A percentile compares a stretch with the other conserved stretches of the same genome.
These are phyloP conservation scores for Lysiphlebus fabarum DNA, from an alignment of 1,140 invertebrate genomes.

Conservation along the genomic window DNA sequence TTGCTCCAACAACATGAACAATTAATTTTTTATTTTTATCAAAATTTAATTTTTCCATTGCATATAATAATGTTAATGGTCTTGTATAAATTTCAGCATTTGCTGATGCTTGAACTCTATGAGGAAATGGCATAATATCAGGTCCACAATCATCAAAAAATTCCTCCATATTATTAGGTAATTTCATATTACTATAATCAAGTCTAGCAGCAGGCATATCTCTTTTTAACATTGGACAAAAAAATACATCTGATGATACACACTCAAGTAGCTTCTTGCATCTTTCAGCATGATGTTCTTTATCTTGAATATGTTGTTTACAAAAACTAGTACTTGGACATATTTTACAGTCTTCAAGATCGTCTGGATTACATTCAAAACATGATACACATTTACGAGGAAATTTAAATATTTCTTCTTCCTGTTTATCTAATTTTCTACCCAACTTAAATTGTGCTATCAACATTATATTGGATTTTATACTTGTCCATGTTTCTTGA, in stretches of 20 bases:
- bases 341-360: slow-evolving; percentile 32
- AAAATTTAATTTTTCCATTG: slow-evolving; percentile 33
- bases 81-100: slow-evolving; percentile 39
- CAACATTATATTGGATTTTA: slow-evolving; percentile 40
- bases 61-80: slow-evolving; percentile 40
- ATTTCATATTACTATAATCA: slow-evolving; percentile 24
- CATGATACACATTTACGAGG: slow-evolving; percentile 36
- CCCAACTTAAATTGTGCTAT: slow-evolving; percentile 29
- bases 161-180: slow-evolving; percentile 33
- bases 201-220: slow-evolving; percentile 30
- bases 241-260: slow-evolving; percentile 7
- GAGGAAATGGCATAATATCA: slow-evolving; percentile 1
- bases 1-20: slow-evolving; percentile 42
- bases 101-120: slow-evolving; percentile 22
- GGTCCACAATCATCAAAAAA: slow-evolving; percentile 31
- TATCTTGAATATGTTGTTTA: slow-evolving; percentile 12
- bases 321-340: slow-evolving; percentile 40
- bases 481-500: slow-evolving; percentile 27
- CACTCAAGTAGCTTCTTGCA: slow-evolving; percentile 2
- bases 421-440: slow-evolving; percentile 33
- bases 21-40: slow-evolving; percentile 21
- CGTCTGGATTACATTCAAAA: slow-evolving; percentile 29
- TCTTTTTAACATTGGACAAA: slow-evolving; percentile 20
- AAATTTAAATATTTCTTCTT: slow-evolving; percentile 43
- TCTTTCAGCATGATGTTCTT: slow-evolving; percentile 2